Evolutionary conservation across 2,113 vertebrate genomes (phyloP).

Genomic region (Platichthys flesus): DNA sequence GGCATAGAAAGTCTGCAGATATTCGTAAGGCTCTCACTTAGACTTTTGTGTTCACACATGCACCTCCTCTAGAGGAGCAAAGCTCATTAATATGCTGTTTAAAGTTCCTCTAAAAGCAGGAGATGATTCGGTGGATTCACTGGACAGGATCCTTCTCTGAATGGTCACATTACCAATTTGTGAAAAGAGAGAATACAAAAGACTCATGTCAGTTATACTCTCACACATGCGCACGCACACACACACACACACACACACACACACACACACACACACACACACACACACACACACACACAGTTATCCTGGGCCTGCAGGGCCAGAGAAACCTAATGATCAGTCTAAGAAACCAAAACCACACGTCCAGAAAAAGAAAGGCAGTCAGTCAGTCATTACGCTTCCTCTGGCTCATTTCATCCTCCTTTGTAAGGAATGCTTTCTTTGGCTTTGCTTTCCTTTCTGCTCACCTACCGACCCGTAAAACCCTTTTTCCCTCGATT

Average conservation of each 20-base stretch:
- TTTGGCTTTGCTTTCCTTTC: slow-evolving; percentile 42
- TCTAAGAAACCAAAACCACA: slow-evolving; percentile 62
- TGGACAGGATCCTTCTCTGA: slow-evolving; percentile 11
- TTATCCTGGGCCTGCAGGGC: slow-evolving; percentile 31
- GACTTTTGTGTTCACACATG: too few relatives aligned
- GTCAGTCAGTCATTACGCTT: slow-evolving; percentile 47
- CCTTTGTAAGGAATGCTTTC: slow-evolving; percentile 54
- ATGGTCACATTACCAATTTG: slow-evolving; percentile 3
- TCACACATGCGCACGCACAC: not conserved
- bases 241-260: too few relatives aligned
- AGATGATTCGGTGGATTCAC: slow-evolving; percentile 7
- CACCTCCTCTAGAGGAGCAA: slow-evolving; percentile 16
- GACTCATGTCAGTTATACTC: slow-evolving; percentile 3
- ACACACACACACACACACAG: slow-evolving; percentile 13
- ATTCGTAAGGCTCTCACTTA: too few relatives aligned
- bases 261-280: slow-evolving; percentile 11
- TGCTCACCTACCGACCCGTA: slow-evolving; percentile 20
- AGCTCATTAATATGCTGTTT: slow-evolving; percentile 29
- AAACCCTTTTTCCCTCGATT: slow-evolving; percentile 15
- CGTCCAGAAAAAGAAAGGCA: slow-evolving; percentile 52
- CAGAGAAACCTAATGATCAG: slow-evolving; percentile 51
- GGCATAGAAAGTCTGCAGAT: too few relatives aligned
- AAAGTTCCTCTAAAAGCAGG: slow-evolving; percentile 14
- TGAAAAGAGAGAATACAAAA: slow-evolving; percentile 13
- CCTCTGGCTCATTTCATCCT: slow-evolving; percentile 37